phyloP scores from a whole-genome alignment of 64 coral and sea anemone genomes.

The Dendronephthya gigantea region DNA sequence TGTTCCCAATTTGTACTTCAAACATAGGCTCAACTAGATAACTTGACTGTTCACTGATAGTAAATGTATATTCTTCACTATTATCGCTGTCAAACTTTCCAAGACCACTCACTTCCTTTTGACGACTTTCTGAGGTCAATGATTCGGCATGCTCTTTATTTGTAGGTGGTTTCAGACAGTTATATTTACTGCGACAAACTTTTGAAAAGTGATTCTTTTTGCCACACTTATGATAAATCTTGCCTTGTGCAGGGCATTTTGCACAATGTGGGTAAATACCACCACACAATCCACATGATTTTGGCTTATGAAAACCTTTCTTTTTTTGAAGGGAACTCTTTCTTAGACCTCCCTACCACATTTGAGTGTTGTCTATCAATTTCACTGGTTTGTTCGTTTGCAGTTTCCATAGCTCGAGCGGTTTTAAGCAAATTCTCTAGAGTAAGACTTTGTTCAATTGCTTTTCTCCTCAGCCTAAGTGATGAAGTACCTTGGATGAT shows the following conservation, averaged over 20 bases:
- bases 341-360: conserved; percentile 18
- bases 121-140: not conserved
- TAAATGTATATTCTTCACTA: conserved; percentile 11
- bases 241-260: not conserved
- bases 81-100: not conserved
- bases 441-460: conserved; percentile 40
- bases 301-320: not conserved
- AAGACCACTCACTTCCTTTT: not conserved
- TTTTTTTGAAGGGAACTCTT: conserved; percentile 2
- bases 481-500: conserved; percentile 41
- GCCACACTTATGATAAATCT: not conserved
- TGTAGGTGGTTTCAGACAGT: not conserved
- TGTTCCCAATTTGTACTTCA: conserved; percentile 29
- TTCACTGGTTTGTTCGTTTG: conserved; percentile 38
- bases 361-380: conserved; percentile 34
- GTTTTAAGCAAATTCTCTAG: conserved; percentile 40
- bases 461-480: conserved; percentile 21
- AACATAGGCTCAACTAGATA: conserved; percentile 4
- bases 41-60: not conserved
- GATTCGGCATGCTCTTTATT: conserved; percentile 19
- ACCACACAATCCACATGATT: not conserved
- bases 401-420: conserved; percentile 45
- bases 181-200: not conserved
- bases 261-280: not conserved
- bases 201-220: not conserved